A percentile compares a stretch with the other conserved stretches of the same genome.
Evolutionary conservation across 2,797 vertebrate genomes (phyloP).

Genomic region (Triplophysa yarkandensis): DNA sequence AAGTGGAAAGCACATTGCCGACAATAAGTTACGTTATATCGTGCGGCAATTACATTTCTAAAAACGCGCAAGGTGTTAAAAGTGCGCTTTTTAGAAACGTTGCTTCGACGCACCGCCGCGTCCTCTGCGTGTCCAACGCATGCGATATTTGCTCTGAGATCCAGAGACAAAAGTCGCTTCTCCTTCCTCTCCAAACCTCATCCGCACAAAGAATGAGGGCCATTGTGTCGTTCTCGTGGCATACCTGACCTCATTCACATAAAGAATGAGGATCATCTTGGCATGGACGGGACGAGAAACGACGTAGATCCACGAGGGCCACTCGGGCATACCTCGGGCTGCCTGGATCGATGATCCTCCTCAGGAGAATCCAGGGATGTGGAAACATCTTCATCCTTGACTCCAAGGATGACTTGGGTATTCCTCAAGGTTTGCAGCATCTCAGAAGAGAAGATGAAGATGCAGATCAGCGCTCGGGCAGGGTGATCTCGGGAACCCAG

Average conservation of each 20-base stretch:
- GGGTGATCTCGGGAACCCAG: slow-evolving; percentile 90
- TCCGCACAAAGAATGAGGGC: slow-evolving; percentile 84
- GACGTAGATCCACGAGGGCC: slow-evolving; percentile 65
- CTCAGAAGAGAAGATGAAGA: slow-evolving; percentile 52
- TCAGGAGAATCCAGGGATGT: slow-evolving; percentile 85
- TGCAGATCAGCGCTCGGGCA: slow-evolving; percentile 81
- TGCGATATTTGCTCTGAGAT: slow-evolving; percentile 65
- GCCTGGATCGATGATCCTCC: slow-evolving; percentile 74
- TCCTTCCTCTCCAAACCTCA: slow-evolving; percentile 81
- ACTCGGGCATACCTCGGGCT: slow-evolving; percentile 67
- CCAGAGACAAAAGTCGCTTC: slow-evolving; percentile 69
- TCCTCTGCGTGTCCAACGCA: slow-evolving; percentile 73
- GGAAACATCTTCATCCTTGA: slow-evolving; percentile 52
- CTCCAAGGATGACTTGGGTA: slow-evolving; percentile 70
- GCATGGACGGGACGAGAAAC: slow-evolving; percentile 74
- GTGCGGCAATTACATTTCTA: slow-evolving; percentile 53
- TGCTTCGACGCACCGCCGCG: slow-evolving; percentile 78
- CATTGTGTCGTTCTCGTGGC: slow-evolving; percentile 74
- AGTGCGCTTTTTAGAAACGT: slow-evolving; percentile 70
- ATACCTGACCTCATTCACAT: slow-evolving; percentile 76
- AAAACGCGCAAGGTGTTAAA: slow-evolving; percentile 57
- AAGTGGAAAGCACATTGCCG: slow-evolving; percentile 69
- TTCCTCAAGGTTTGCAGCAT: slow-evolving; percentile 75
- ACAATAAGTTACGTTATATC: slow-evolving; percentile 52
- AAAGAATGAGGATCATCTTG: slow-evolving; percentile 78